Evolutionary conservation across 2,113 vertebrate genomes (phyloP).

Genomic region (Oreochromis spilurus): DNA sequence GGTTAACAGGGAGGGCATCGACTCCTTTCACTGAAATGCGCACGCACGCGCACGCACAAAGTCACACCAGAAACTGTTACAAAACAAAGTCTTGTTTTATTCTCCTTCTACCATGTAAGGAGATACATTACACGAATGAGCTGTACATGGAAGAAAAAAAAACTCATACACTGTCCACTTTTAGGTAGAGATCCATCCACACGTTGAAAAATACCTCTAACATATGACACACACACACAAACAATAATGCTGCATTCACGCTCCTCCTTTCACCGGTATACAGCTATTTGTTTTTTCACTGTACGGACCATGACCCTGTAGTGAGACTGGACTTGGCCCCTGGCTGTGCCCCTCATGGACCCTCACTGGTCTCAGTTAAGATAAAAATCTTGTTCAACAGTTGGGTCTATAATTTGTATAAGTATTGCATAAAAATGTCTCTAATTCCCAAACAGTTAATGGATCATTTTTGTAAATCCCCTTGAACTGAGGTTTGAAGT

Average conservation of each 20-base stretch:
- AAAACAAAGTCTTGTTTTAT: constrained; percentile 52
- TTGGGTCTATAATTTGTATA: neutral
- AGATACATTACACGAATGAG: constrained; percentile 17
- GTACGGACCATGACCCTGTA: neutral
- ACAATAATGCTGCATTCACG: neutral
- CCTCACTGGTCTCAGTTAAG: neutral
- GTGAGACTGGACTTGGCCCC: neutral
- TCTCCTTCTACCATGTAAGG: constrained; percentile 24
- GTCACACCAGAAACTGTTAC: constrained; percentile 1
- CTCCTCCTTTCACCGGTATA: neutral
- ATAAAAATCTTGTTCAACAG: neutral
- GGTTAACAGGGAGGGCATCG: constrained; percentile 38
- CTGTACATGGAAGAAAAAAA: constrained; percentile 20
- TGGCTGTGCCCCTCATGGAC: neutral
- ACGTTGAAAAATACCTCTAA: neutral
- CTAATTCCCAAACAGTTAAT: neutral
- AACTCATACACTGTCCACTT: neutral
- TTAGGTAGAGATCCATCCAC: neutral
- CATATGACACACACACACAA: neutral
- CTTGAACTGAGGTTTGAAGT: neutral
- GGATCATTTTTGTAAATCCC: neutral
- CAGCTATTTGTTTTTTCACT: neutral
- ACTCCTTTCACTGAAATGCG: constrained; percentile 17
- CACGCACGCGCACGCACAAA: neutral
- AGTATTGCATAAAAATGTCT: neutral